Evolutionary conservation across 2,113 vertebrate species (phyloP).

Genomic region (Oreochromis niloticus): DNA sequence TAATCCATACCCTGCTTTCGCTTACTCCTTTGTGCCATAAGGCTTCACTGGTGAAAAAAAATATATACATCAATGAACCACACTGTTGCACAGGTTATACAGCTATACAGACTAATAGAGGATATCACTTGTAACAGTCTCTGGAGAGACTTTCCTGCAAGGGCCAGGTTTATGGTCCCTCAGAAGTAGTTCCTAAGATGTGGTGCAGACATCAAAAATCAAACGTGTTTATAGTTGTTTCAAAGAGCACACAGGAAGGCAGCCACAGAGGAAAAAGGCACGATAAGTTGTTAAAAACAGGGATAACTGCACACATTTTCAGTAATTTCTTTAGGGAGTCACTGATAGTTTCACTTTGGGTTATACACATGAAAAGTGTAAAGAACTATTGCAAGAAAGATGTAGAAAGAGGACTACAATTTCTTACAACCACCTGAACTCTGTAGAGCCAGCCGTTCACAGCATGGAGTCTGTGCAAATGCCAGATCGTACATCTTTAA

Average conservation of each 20-base stretch:
- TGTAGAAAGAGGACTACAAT: neutral
- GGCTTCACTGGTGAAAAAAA: neutral
- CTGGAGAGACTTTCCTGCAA: neutral
- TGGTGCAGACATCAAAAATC: neutral
- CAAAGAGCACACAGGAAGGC: neutral
- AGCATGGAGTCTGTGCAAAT: neutral
- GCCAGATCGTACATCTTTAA: neutral
- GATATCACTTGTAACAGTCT: neutral
- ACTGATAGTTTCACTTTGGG: neutral
- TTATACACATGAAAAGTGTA: neutral
- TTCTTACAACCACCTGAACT: neutral
- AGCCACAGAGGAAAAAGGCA: neutral
- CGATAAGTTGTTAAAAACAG: neutral
- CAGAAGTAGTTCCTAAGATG: neutral
- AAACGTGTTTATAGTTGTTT: neutral
- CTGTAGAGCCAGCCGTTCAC: neutral
- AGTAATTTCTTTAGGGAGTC: neutral
- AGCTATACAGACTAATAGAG: neutral
- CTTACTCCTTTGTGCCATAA: neutral
- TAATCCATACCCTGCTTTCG: neutral
- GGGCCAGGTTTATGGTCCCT: neutral
- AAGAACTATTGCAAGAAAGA: neutral
- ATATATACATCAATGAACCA: neutral
- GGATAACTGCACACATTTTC: neutral
- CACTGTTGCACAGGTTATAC: neutral